A percentile compares a stretch with the other conserved stretches of the same genome.
Evolutionary conservation across 2,888 invertebrate genomes (phyloP).

Genomic region (Cheiracanthium punctorium): DNA sequence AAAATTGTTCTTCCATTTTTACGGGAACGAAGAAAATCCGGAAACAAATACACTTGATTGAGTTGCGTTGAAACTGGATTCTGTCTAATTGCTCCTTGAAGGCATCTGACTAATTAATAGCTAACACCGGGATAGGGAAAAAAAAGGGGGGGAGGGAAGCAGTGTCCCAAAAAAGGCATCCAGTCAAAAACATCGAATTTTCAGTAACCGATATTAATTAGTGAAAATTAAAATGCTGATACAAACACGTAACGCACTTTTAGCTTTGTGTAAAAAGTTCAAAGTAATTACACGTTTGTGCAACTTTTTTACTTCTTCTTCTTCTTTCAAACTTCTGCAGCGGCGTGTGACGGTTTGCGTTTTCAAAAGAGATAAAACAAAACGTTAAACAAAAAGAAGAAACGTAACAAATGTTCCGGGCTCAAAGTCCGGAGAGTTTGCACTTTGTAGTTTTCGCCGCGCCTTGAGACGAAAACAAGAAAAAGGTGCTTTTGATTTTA

Average conservation of each 20-base stretch:
- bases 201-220: constrained; percentile 13
- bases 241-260: not conserved
- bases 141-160: not conserved
- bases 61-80: constrained; percentile 7
- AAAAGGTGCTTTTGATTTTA: no score
- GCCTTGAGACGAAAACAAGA: no score
- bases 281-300: not conserved
- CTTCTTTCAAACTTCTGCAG: no score
- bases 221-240: constrained; percentile 17
- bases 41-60: constrained; percentile 1
- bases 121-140: not conserved
- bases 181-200: not conserved
- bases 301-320: no score
- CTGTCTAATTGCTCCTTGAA: not conserved
- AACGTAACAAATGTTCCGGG: no score
- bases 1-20: not conserved
- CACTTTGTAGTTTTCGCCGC: no score
- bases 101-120: constrained; percentile 2
- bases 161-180: no score
- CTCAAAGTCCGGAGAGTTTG: no score
- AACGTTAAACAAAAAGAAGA: no score
- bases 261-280: not conserved
- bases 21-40: not conserved
- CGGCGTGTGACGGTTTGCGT: no score
- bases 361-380: no score